Evolutionary conservation across 2,888 invertebrate genomes (phyloP).

Genomic region (Hemaris fuciformis): DNA sequence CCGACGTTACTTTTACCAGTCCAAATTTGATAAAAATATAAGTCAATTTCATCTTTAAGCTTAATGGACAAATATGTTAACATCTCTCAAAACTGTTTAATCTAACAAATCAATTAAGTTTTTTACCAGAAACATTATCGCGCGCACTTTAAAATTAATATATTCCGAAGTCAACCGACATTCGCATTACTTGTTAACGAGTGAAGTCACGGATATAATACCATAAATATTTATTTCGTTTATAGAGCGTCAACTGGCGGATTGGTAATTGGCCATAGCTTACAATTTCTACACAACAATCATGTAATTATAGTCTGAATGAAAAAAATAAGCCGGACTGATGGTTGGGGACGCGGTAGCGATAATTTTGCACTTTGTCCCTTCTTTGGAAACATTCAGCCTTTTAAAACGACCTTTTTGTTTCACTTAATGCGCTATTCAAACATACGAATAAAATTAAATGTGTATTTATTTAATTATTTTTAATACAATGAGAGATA

Average conservation of each 20-base stretch:
- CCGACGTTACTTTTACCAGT: too few species aligned
- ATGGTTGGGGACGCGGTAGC: background rate
- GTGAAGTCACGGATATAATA: background rate
- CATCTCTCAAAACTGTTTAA: too few species aligned
- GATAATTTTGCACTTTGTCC: background rate
- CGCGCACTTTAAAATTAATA: background rate
- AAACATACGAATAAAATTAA: background rate
- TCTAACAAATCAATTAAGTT: too few species aligned
- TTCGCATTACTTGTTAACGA: background rate
- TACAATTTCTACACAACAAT: conserved; percentile 5
- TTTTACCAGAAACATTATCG: background rate
- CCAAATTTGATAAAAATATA: too few species aligned
- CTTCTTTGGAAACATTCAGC: background rate
- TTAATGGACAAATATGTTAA: too few species aligned
- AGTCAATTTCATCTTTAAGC: too few species aligned
- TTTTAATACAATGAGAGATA: background rate
- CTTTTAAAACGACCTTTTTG: background rate
- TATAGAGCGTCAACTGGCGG: background rate
- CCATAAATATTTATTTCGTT: background rate
- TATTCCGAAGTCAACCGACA: background rate
- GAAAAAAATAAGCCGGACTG: background rate
- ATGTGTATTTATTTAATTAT: background rate
- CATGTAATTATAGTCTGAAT: background rate
- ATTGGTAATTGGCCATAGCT: background rate
- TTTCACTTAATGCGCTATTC: background rate